Base-by-base conservation (phyloP, 2,113 vertebrate genomes). In the Phalacrocorax brasilianus region DNA sequence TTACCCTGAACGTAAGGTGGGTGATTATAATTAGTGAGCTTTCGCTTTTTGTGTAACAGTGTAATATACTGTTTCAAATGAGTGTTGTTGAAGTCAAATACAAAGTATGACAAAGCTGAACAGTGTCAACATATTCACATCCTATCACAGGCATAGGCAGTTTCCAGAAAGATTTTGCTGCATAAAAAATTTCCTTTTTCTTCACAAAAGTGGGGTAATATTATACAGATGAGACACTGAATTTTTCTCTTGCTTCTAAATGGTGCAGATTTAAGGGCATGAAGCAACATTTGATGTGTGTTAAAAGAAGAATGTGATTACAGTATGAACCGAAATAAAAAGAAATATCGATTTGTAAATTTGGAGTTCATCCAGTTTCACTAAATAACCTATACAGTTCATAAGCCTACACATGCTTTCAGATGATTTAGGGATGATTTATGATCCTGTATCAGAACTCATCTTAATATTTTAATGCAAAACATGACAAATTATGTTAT, bases 41-140 rank as follows among this genome's bases (percentile, higher is more conserved):
- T 89, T 70, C 85, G 30, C 24, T 93, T 97, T 93, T 85, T 94
- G 83, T 70, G 85, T 88, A 96, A 89, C 85, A 95, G 89, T 89
- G 53, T 33, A 58, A 58, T 72, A 56, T 49, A 55, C 28, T 70
- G 35, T 96, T 97, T 85, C 68, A 97, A 96, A 95, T 61, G 14
- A 86, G 23, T 61, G 44, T 73, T 88, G 32, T 79, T 97, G 87
- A 79, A 78, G 94, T 85, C n/a, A 96, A 97, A 88, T 77, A 80
- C 50, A 66, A 96, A 63, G 62, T 49, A 80, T 53, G 65, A 52
- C 38, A 93, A 82, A 84, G 35, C 23, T 80, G 19, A 95, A 84
- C 47, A 53, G 12, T 83, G 28, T 89, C 85, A 89, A 71, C 8
- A 6, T 79, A 58, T 35, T 76, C n/a, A 79, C 8, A 5, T 86